Evolutionary conservation across 2,113 vertebrate species (phyloP), one percentile per base, ranked within the genome.

Genomic region (Athene cunicularia): DNA sequence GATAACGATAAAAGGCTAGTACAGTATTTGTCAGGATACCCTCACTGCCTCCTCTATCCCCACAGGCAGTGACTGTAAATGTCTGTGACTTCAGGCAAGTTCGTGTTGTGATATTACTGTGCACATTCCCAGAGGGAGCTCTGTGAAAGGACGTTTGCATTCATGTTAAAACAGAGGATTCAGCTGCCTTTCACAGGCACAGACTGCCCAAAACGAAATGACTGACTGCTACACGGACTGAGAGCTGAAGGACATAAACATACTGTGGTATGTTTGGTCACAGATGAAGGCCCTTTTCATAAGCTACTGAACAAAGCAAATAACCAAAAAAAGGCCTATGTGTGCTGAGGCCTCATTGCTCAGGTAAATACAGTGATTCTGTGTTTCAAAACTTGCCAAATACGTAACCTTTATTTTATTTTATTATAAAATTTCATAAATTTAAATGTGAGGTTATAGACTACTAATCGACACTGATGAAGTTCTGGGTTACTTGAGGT

Each of bases 1-100:
- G 93, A 92, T 86, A 98, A 98, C 56, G 82, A 97, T 94, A 97
- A 97, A 98, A 99, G 98, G 98, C 98, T 98, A 98, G 97, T 97
- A 91, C 95, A 97, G 97, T 98, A 97, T 99, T 99, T 99, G 98
- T 98, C 98, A 98, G 98, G 94, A 97, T 96, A 98, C 96, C 98
- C 97, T 95, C 68, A 49, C 98, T 94, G 97, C 97, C 98, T 98
- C 94, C 97, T 96, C 71, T 91, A 52, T 99, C 98, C 98, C 98
- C 95, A 98, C 94, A 98, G 99, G 98, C 98, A 97, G 93, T 79
- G 95, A 98, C 98, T 98, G 98, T 99, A 99, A 99, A 98, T 97
- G 98, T 98, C 97, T 98, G 98, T 96, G 98, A 98, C 98, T 98
- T 98, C 95, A 97, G 98, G 98, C 96, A 88, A 98, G 97, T 96